A percentile compares a stretch with the other conserved stretches of the same genome.
These are phyloP conservation scores for Petrolisthes cinctipes DNA, from an alignment of 2,888 invertebrate species.

Conservation along the genomic window DNA sequence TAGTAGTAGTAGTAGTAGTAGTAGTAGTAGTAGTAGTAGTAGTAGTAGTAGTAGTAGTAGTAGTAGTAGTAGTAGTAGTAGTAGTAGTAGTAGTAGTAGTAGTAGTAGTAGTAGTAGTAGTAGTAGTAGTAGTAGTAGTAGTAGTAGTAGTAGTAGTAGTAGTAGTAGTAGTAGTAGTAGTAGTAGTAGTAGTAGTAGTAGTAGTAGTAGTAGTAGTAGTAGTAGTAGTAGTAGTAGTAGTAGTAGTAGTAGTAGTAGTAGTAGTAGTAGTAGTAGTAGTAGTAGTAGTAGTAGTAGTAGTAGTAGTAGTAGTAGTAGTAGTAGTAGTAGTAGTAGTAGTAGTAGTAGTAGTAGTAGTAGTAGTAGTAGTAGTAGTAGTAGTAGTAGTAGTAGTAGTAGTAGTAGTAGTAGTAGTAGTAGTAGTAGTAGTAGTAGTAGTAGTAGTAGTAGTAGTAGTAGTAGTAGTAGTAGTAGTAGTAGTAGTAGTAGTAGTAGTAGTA, in stretches of 20 bases:
- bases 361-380: background rate
- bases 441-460: constrained; percentile 10
- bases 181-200: constrained; percentile 10
- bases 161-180: constrained; percentile 9
- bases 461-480: constrained; percentile 13
- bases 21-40: constrained; percentile 26
- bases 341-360: background rate
- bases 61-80: constrained; percentile 22
- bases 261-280: constrained; percentile 19
- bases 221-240: constrained; percentile 18
- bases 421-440: background rate
- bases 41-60: constrained; percentile 24
- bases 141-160: constrained; percentile 10
- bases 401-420: constrained; percentile 21
- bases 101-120: constrained; percentile 10
- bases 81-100: background rate
- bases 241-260: constrained; percentile 13
- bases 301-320: background rate
- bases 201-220: constrained; percentile 17
- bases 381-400: constrained; percentile 26
- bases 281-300: background rate
- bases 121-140: constrained; percentile 10
- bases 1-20: constrained; percentile 26
- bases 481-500: constrained; percentile 5
- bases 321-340: background rate